These are phyloP conservation scores for Notamacropus eugenii DNA, from an alignment of 2,797 vertebrate genomes.

Conservation along the genomic window DNA sequence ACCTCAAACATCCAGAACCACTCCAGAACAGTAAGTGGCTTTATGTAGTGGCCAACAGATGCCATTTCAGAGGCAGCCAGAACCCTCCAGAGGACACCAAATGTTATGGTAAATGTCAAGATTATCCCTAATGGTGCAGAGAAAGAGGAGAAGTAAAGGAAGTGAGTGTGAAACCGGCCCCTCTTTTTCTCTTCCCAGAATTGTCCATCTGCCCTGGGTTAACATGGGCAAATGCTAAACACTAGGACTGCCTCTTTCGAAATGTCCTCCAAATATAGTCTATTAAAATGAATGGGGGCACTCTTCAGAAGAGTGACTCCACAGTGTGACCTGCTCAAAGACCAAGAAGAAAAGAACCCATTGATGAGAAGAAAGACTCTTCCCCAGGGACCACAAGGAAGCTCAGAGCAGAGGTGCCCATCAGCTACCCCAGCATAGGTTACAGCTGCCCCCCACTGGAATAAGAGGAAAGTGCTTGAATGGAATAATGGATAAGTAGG, in stretches of 20 bases:
- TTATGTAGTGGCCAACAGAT: slow-evolving; percentile 35
- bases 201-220: background rate
- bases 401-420: slow-evolving; percentile 74
- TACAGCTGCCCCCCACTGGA: slow-evolving; percentile 84
- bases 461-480: slow-evolving; percentile 87
- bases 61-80: slow-evolving; percentile 6
- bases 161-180: slow-evolving; percentile 3
- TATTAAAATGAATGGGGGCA: background rate
- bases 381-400: slow-evolving; percentile 39
- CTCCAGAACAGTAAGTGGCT: background rate
- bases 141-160: slow-evolving; percentile 78
- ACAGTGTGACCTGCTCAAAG: background rate
- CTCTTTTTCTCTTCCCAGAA: background rate
- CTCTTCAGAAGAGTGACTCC: background rate
- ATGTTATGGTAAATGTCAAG: slow-evolving; percentile 43
- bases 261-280: background rate
- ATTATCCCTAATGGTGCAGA: slow-evolving; percentile 77
- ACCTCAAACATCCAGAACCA: background rate
- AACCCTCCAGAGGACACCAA: slow-evolving; percentile 49
- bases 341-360: background rate
- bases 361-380: background rate
- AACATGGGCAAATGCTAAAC: background rate
- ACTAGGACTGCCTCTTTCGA: background rate
- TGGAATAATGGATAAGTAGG: slow-evolving; percentile 78
- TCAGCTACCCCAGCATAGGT: slow-evolving; percentile 85